Conservation (phyloP, 2,113 vertebrate genomes). For the Loxodonta africana region DNA sequence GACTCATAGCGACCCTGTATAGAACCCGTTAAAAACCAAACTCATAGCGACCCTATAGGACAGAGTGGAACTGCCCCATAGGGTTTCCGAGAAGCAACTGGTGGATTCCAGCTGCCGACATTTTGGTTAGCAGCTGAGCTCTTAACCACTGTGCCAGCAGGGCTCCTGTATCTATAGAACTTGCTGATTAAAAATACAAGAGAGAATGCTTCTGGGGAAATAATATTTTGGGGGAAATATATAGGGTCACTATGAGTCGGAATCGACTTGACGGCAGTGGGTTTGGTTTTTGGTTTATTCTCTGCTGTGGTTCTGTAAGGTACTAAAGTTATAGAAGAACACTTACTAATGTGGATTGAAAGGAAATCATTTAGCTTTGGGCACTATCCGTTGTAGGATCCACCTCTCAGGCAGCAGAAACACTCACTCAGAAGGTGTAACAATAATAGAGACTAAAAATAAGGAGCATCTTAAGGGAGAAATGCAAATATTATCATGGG, state of each 20-base stretch:
- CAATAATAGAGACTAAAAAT: not conserved
- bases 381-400: not conserved
- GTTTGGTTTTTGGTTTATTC: not conserved
- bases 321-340: not conserved
- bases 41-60: too few relatives aligned
- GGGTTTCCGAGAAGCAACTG: too few relatives aligned
- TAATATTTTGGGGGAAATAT: not conserved
- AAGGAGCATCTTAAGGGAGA: not conserved
- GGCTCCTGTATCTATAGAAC: not conserved
- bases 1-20: not conserved
- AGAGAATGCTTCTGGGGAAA: not conserved
- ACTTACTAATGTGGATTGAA: not conserved
- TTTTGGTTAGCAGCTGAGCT: too few relatives aligned
- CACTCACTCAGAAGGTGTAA: not conserved
- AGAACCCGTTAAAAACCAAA: not conserved
- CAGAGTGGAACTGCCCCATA: too few relatives aligned
- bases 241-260: too few relatives aligned
- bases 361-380: not conserved
- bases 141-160: too few relatives aligned
- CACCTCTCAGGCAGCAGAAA: not conserved
- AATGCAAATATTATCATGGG: not conserved
- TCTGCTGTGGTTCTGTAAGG: not conserved
- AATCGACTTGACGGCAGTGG: too few relatives aligned
- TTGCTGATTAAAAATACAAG: not conserved
- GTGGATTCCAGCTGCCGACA: too few relatives aligned